phyloP scores from a whole-genome alignment of 2,113 vertebrate genomes.

The Anhinga rufa region DNA sequence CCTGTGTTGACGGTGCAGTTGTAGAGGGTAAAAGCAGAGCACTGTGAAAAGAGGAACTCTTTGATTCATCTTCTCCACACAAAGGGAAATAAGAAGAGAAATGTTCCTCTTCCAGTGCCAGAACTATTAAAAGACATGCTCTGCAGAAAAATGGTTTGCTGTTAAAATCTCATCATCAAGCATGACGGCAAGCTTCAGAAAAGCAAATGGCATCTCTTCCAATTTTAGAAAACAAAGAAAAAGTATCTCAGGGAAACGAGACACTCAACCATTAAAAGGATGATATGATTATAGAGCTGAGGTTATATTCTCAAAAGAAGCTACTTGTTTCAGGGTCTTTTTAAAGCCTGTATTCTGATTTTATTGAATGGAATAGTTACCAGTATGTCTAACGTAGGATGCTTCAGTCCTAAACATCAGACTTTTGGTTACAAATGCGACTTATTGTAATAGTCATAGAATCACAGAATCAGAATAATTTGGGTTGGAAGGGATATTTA shows the following conservation, averaged over 20 bases:
- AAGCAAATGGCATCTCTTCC: background rate
- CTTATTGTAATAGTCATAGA: background rate
- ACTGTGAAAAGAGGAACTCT: background rate
- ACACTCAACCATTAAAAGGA: background rate
- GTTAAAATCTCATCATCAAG: background rate
- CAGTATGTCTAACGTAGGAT: background rate
- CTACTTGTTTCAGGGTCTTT: background rate
- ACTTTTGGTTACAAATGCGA: background rate
- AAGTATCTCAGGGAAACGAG: background rate
- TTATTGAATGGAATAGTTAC: background rate
- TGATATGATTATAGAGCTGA: background rate
- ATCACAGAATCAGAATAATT: too few relatives aligned
- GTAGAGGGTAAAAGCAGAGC: background rate
- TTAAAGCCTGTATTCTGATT: background rate
- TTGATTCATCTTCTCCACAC: background rate
- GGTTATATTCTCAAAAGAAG: background rate
- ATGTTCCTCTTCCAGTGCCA: background rate
- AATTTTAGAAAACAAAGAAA: background rate
- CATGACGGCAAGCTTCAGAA: background rate
- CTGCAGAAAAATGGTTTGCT: background rate
- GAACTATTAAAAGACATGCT: background rate
- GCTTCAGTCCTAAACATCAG: background rate
- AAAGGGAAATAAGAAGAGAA: background rate
- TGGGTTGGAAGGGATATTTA: too few relatives aligned
- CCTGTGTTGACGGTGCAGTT: background rate